These are phyloP conservation scores for Spilarctia lutea DNA, from an alignment of 2,888 invertebrate genomes.

Conservation along the genomic window DNA sequence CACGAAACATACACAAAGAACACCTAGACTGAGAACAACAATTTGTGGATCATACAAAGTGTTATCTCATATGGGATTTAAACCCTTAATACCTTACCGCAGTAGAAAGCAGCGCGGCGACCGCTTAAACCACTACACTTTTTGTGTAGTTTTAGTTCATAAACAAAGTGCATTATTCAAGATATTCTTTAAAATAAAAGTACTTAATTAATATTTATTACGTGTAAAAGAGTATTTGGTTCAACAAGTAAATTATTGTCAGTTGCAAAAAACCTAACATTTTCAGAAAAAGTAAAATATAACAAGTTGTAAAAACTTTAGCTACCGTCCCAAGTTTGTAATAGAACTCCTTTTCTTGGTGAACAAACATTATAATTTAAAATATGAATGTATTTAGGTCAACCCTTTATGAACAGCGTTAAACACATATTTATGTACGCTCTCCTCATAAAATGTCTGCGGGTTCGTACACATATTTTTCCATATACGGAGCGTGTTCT, in stretches of 20 bases:
- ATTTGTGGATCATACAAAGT: no score
- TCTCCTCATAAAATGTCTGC: background rate
- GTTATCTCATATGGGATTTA: no score
- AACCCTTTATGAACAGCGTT: background rate
- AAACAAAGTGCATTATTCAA: background rate
- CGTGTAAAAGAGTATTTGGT: background rate
- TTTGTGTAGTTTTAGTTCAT: background rate
- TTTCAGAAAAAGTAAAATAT: background rate
- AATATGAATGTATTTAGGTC: background rate
- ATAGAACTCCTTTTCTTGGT: background rate
- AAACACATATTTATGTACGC: background rate
- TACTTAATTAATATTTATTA: background rate
- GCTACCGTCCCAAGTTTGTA: background rate
- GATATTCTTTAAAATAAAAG: background rate
- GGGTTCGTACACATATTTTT: background rate
- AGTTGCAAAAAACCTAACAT: background rate
- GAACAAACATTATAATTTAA: slow-evolving; percentile 1
- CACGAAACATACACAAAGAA: no score
- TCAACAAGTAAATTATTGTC: background rate
- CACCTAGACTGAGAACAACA: no score
- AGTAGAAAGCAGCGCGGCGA: no score
- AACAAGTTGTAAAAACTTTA: background rate
- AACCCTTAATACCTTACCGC: no score
- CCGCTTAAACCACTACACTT: no score
- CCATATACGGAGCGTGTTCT: background rate